Base-by-base conservation (phyloP, 2,797 vertebrate species). In the Sylvia borin region DNA sequence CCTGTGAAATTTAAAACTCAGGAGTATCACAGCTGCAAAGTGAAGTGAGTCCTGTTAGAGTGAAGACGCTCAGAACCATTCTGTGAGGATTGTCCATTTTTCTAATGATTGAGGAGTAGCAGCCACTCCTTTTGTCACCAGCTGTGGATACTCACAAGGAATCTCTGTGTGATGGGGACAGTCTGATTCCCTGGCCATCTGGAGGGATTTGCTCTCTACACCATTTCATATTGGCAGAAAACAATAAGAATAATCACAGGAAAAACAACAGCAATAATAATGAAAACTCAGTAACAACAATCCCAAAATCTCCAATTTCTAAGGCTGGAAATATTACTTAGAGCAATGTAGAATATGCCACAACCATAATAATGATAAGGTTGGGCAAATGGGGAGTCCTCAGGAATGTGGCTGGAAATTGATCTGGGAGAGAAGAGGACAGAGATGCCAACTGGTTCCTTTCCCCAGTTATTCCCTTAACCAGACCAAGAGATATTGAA, bases 121-220 rank as follows among this genome's bases (percentile, higher is more conserved):
- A 78, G 42, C 2, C 2, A 36, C 38, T 77, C 53, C 17, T n/a
- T 26, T 62, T 68, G 34, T 25, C 47, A 68, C 15, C 74, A 36
- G 32, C 16, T 40, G 18, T 3, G 9, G 9, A 7, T 3, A 25
- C 27, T 27, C 18, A 7, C 3, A 8, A 43, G 51, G 36, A 88
- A 73, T 21, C n/a, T 36, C 48, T 29, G 0, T 31, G 0, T 11
- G 31, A 40, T 22, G 29, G 24, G 13, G 16, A 42, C 0, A 1
- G 48, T 24, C 34, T 36, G 43, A 78, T 68, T 58, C 66, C 70
- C 22, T 78, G 51, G 7, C 16, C 42, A 81, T 27, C 31, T 38
- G 16, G 19, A 73, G 27, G 51, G 36, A 51, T 72, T 51, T 75
- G n/a, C n/a, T 73, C 50, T 66, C 58, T 42, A 9, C 19, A 29